Evolutionary conservation across 2,888 invertebrate genomes (phyloP).

Genomic region (Coremacera marginata): DNA sequence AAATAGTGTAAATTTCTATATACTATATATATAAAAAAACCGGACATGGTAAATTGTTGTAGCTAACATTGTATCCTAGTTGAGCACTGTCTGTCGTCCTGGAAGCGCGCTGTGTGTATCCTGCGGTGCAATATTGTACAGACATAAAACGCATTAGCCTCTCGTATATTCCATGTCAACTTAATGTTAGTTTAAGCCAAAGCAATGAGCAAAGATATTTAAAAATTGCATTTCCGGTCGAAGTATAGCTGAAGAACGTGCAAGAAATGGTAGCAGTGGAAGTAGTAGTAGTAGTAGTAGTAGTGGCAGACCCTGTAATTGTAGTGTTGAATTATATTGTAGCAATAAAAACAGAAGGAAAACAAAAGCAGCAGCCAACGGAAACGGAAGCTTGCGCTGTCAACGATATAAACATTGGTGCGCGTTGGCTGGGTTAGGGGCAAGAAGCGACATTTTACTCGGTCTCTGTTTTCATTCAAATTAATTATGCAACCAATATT

Average conservation of each 20-base stretch:
- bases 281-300: neutral
- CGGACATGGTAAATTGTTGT: neutral
- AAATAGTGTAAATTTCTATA: too few species aligned
- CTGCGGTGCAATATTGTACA: slow-evolving; percentile 26
- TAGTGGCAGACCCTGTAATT: too few species aligned
- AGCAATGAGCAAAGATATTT: slow-evolving; percentile 7
- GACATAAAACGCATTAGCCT: slow-evolving; percentile 29
- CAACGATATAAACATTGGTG: neutral
- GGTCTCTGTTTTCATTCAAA: neutral
- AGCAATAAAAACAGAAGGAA: neutral
- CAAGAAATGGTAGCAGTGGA: neutral
- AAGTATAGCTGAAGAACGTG: neutral
- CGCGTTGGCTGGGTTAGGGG: neutral
- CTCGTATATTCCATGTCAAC: slow-evolving; percentile 31
- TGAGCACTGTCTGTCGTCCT: too few species aligned
- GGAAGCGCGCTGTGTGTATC: neutral
- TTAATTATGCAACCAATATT: neutral
- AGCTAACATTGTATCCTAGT: too few species aligned
- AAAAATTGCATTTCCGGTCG: neutral
- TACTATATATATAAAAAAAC: neutral
- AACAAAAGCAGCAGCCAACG: neutral
- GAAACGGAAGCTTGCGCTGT: neutral
- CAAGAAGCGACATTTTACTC: neutral
- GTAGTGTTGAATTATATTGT: neutral
- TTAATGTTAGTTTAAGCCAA: slow-evolving; percentile 27